Conservation (phyloP, 2,113 vertebrate genomes). For the Neodon shergylaensis region DNA sequence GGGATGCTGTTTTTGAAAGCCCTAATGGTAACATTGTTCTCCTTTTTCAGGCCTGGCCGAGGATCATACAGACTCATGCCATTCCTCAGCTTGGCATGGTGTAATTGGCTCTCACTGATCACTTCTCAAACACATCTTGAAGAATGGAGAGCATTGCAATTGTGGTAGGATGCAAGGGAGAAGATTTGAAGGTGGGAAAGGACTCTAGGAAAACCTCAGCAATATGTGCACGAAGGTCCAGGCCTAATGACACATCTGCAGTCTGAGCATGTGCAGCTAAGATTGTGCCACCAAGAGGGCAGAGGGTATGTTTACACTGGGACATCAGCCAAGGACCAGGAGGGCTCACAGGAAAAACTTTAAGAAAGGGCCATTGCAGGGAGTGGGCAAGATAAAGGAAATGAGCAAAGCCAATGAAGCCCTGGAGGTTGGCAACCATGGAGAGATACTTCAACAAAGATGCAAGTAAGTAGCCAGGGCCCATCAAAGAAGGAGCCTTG, state of each 20-base stretch:
- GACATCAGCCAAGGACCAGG: background rate
- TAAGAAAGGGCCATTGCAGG: background rate
- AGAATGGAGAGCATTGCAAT: background rate
- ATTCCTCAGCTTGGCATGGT: background rate
- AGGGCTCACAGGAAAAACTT: background rate
- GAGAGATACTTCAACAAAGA: background rate
- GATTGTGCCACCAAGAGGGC: fast-evolving
- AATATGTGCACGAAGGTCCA: background rate
- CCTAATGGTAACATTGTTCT: background rate
- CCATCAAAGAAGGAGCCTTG: background rate
- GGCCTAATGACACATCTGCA: background rate
- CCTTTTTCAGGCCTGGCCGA: background rate
- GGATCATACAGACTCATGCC: background rate
- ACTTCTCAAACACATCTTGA: background rate
- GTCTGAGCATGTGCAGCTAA: background rate
- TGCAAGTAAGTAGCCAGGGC: background rate
- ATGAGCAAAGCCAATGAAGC: background rate
- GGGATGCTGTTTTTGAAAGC: background rate
- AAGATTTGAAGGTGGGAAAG: background rate
- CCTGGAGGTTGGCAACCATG: background rate
- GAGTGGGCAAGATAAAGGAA: background rate
- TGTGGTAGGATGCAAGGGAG: background rate
- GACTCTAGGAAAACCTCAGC: background rate
- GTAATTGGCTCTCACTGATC: background rate
- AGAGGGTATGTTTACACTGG: fast-evolving